Evolutionary conservation across 2,888 invertebrate species (phyloP).

Genomic region (Griposia aprilina): DNA sequence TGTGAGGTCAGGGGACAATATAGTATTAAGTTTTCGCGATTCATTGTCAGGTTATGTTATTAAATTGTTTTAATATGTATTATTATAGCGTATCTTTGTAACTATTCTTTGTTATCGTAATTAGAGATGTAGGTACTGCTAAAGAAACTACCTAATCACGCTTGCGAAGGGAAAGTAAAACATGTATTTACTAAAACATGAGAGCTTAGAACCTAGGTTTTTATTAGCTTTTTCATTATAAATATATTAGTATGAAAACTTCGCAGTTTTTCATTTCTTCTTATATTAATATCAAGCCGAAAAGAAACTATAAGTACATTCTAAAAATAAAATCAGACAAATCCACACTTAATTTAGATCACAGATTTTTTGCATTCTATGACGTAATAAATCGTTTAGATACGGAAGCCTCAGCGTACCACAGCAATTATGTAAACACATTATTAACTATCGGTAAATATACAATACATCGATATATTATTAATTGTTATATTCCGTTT

Average conservation of each 20-base stretch:
- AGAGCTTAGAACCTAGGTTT: background rate
- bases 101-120: background rate
- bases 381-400: background rate
- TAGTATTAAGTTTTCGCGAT: slow-evolving; percentile 12
- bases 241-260: background rate
- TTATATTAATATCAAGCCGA: background rate
- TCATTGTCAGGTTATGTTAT: slow-evolving; percentile 2
- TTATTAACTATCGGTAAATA: background rate
- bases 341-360: background rate
- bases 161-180: too few relatives aligned
- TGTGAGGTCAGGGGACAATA: slow-evolving; percentile 27
- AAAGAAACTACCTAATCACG: background rate
- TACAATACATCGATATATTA: background rate
- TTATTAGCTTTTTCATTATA: background rate
- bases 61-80: background rate
- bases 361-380: background rate
- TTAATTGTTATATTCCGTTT: slow-evolving; percentile 1
- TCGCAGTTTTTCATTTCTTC: too few relatives aligned
- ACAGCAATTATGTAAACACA: slow-evolving; percentile 1
- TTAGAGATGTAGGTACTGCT: background rate
- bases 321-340: background rate
- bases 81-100: background rate
- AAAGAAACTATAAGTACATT: too few relatives aligned
- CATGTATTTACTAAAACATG: too few relatives aligned
- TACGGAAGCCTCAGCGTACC: background rate